Conservation (phyloP, 1,140 invertebrate species). For the Melitaea cinxia region DNA sequence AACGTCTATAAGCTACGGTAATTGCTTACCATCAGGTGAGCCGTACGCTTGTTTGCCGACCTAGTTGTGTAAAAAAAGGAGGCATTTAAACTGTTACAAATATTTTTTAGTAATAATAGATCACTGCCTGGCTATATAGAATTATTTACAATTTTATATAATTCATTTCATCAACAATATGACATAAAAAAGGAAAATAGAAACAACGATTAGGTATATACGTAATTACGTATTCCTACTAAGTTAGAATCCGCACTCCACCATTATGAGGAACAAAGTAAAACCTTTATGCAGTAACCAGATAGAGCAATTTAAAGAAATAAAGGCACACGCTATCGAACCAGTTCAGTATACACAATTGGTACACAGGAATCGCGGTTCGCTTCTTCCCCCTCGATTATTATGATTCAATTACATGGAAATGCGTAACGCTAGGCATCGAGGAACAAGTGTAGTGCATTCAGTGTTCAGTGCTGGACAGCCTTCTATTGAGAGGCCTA, state of each 20-base stretch:
- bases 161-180: no score
- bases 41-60: no score
- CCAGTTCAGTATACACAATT: conserved; percentile 54
- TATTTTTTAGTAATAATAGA: no score
- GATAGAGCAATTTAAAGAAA: conserved; percentile 41
- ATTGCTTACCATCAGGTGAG: no score
- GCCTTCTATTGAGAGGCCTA: conserved; percentile 44
- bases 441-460: conserved; percentile 21
- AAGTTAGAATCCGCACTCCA: neutral
- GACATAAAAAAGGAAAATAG: no score
- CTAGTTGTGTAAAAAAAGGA: no score
- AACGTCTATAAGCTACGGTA: no score
- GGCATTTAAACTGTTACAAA: no score
- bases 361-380: conserved; percentile 66
- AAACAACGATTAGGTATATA: no score
- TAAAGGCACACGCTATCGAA: conserved; percentile 40
- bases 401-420: conserved; percentile 64
- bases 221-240: neutral
- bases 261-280: no score
- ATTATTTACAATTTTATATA: no score
- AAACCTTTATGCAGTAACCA: conserved; percentile 7
- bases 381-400: conserved; percentile 52
- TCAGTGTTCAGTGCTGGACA: conserved; percentile 19
- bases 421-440: conserved; percentile 43
- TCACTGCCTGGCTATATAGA: no score